Conservation (phyloP, 2,797 vertebrate species). For the Pristis pectinata region DNA sequence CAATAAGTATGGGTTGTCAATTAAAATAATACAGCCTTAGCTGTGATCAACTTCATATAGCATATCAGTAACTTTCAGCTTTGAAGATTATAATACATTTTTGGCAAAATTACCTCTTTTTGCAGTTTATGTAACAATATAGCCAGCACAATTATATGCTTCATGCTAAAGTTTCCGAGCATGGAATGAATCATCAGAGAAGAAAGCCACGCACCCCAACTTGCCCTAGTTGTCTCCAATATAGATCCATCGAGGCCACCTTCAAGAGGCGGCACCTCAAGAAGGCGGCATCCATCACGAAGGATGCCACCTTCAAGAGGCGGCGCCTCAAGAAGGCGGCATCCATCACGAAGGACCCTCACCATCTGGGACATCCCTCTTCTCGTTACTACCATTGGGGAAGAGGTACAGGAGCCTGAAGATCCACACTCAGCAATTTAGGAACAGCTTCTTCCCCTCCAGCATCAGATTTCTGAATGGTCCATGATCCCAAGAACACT, state of each 20-base stretch:
- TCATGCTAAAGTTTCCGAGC: background rate
- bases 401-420: too few species aligned
- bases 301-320: too few species aligned
- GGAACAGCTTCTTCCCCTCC: too few species aligned
- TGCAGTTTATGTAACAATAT: background rate
- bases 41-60: background rate
- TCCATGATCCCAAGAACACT: too few species aligned
- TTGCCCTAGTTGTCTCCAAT: background rate
- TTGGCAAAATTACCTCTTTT: background rate
- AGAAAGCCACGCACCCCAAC: background rate
- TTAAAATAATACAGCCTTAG: background rate
- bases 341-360: too few species aligned
- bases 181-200: background rate
- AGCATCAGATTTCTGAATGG: too few species aligned
- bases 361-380: too few species aligned
- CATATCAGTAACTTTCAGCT: conserved; percentile 19
- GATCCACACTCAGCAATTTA: too few species aligned
- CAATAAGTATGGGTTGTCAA: background rate
- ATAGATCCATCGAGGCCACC: background rate
- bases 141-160: background rate
- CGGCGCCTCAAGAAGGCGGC: too few species aligned
- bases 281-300: too few species aligned
- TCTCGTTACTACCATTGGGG: too few species aligned
- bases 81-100: background rate
- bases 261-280: too few species aligned